Base-by-base conservation (phyloP, 2,113 vertebrate species). In the Ascaphus truei region DNA sequence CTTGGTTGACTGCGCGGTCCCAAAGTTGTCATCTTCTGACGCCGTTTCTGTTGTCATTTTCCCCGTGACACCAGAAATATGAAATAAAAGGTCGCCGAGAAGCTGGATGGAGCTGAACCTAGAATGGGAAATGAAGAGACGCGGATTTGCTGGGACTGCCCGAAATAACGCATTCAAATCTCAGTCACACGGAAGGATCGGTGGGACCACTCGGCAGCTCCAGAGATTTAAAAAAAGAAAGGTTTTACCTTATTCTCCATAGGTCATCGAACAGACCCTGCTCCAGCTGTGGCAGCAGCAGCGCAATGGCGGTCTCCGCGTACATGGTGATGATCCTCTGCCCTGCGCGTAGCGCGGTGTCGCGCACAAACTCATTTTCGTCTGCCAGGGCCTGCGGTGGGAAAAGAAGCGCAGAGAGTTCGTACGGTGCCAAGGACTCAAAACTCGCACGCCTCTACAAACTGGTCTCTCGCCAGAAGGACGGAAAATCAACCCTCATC, bases 21-120 rank as follows among this genome's bases (percentile, higher is more conserved):
- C 97, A 56, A 98, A 99, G 86, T 99, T 99, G 80, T 99, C 97
- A 22, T 99, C 97, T 73, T 99, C 97, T 0, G 96, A 98, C 2
- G 96, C 96, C 0, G 97, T 98, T 81, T 99, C 97, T 13, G 97
- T 99, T 22, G 97, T 99, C 97, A 99, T 99, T 85, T 99, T 99
- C 47, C 97, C 97, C 1, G 97, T 95, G 75, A 99, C 97, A 62
- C 97, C 97, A 1, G 97, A 99, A 78, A 99, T 98, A 59, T 99
- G 96, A 89, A 99, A 99, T 0, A 99, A 77, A 51, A 99, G 92
- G 76, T 99, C 97, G 71, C 97, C 97, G 10, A 99, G 95, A 72
- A 99, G 90, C 85, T 99, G 97, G 73, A 99, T 96, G 1, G 97
- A 99, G 80, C 97, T 99, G 81, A 97, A 99, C 82, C 97, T 99